Evolutionary conservation across 2,888 invertebrate genomes (phyloP).

Genomic region (Eupithecia insigniata): DNA sequence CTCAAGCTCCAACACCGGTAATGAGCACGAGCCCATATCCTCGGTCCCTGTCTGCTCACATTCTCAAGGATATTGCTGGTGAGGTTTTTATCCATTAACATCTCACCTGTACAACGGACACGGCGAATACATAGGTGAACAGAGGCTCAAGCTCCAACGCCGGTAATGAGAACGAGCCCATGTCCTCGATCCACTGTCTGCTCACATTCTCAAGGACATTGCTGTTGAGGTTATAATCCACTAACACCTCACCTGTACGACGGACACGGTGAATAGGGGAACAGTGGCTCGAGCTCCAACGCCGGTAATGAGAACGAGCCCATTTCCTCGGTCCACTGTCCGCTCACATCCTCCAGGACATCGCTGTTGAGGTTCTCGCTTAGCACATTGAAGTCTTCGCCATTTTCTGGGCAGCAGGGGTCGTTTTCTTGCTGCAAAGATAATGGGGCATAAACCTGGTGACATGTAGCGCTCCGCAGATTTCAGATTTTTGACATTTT

Average conservation of each 20-base stretch:
- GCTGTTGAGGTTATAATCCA: slow-evolving; percentile 45
- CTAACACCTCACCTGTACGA: slow-evolving; percentile 87
- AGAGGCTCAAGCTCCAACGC: slow-evolving; percentile 94
- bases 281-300: slow-evolving; percentile 93
- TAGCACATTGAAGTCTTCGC: slow-evolving; percentile 69
- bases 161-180: slow-evolving; percentile 93
- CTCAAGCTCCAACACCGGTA: slow-evolving; percentile 88
- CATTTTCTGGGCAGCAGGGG: slow-evolving; percentile 78
- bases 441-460: background rate
- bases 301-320: slow-evolving; percentile 93
- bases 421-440: slow-evolving; percentile 71
- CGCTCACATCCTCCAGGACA: slow-evolving; percentile 71
- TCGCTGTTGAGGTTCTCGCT: slow-evolving; percentile 71
- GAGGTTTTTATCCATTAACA: background rate
- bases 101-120: slow-evolving; percentile 90
- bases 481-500: background rate
- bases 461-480: too few relatives aligned
- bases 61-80: too few relatives aligned
- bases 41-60: slow-evolving; percentile 86
- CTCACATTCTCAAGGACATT: slow-evolving; percentile 70
- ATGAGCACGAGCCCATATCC: slow-evolving; percentile 93
- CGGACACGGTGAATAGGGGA: slow-evolving; percentile 93
- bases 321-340: slow-evolving; percentile 91
- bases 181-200: slow-evolving; percentile 89
- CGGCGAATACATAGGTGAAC: slow-evolving; percentile 94